Percentiles rank a stretch among this genome's conserved stretches.
Conservation (phyloP, 2,888 invertebrate species). For the Cistogaster globosa region DNA sequence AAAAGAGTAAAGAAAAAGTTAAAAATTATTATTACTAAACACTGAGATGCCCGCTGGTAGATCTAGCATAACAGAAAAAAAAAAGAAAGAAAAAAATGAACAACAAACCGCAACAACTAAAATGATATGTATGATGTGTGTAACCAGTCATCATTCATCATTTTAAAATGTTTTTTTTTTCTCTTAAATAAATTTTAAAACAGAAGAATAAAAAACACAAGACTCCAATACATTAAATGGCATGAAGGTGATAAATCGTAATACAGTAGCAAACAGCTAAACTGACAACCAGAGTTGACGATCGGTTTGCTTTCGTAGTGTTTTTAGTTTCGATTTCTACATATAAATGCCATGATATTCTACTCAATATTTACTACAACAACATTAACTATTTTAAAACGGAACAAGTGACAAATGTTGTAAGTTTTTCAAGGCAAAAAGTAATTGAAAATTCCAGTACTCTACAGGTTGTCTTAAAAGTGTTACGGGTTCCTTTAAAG, state of each 20-base stretch:
- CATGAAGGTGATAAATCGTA: constrained; percentile 68
- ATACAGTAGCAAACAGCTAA: constrained; percentile 67
- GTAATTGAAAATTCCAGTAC: not conserved
- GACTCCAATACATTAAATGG: constrained; percentile 31
- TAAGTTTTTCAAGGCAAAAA: not conserved
- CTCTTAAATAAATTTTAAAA: constrained; percentile 12
- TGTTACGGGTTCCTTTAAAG: not conserved
- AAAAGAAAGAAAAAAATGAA: not conserved
- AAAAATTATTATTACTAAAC: constrained; percentile 36
- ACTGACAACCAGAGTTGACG: constrained; percentile 65
- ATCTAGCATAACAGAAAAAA: constrained; percentile 16
- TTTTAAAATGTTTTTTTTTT: constrained; percentile 54
- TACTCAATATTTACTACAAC: not conserved
- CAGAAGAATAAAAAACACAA: not conserved
- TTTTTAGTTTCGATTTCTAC: constrained; percentile 22
- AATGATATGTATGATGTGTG: constrained; percentile 42
- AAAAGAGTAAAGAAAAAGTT: constrained; percentile 24
- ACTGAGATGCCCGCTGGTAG: constrained; percentile 52
- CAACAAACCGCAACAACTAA: constrained; percentile 18
- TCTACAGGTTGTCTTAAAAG: constrained; percentile 7
- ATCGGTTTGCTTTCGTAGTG: constrained; percentile 37
- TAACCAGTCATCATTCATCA: constrained; percentile 70
- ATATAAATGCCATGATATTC: constrained; percentile 30
- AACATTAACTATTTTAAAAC: not conserved
- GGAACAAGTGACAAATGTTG: constrained; percentile 45